Base-by-base conservation (phyloP, 1,140 invertebrate species). In the Brachionus manjavacas region DNA sequence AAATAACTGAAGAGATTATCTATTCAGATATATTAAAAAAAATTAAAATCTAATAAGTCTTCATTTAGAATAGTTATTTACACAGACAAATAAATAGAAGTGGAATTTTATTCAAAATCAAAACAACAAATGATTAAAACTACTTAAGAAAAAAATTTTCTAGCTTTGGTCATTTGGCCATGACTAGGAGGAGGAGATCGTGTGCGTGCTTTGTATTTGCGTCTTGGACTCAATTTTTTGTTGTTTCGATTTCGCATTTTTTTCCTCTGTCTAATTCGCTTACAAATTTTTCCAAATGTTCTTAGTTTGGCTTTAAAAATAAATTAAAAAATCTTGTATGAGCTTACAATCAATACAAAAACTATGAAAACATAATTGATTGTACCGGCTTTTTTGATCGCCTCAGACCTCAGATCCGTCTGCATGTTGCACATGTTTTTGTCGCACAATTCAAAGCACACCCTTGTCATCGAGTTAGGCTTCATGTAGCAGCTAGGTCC, bases 311-410 rank as follows among this genome's bases (percentile, higher is more conserved):
- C 68, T 72, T 72, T 39, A 41, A 72, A 39, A 76, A 76, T 76
- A 41, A 74, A 41, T 70, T 70, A 70, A 74, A 43, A 74, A 74
- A 46, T 74, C 70, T 41, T 74, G 72, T 76, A 76, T 76, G 72
- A 76, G 72, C 72, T 76, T 76, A 76, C 43, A 49, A 76, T 76
- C 41, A 74, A 16, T 74, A 76, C 41, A 49, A 76, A 76, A 76
- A 76, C 72, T 49, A 76, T 46, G 41, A 20, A 76, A 76, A 76
- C 72, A 76, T 49, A 76, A 76, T 76, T 46, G 41, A 76, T 31
- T 25, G 72, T 76, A 76, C 72, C 72, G 25, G 72, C 72, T 76
- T 76, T 76, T 76, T 76, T 76, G 14, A 76, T 46, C 25, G 72
- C 79, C 23, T 43, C 55, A 14, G 79, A 81, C 31, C 41, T 81